Percentiles rank a stretch among this genome's conserved stretches.
Evolutionary conservation across 2,113 vertebrate species (phyloP).

Genomic region (Oryzias melastigma): DNA sequence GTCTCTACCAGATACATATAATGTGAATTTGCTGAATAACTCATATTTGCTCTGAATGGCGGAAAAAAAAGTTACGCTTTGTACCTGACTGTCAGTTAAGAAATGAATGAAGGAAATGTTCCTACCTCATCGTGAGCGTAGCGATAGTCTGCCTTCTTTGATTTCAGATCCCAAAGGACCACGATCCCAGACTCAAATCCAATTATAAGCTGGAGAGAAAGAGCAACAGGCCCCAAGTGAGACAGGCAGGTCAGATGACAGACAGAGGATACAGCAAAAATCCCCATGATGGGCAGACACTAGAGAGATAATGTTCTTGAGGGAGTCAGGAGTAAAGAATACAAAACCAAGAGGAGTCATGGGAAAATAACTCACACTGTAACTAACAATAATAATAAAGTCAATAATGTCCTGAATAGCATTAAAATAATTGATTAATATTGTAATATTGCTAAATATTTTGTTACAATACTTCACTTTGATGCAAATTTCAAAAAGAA

Average conservation of each 20-base stretch:
- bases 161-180: slow-evolving; percentile 97
- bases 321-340: slow-evolving; percentile 36
- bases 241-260: slow-evolving; percentile 45
- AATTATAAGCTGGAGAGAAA: slow-evolving; percentile 90
- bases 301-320: slow-evolving; percentile 53
- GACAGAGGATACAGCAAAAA: slow-evolving; percentile 43
- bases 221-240: slow-evolving; percentile 58
- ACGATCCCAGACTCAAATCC: slow-evolving; percentile 97
- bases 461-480: too few relatives aligned
- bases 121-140: slow-evolving; percentile 98
- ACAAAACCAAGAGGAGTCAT: background rate
- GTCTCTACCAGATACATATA: too few relatives aligned
- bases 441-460: too few relatives aligned
- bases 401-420: too few relatives aligned
- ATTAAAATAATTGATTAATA: too few relatives aligned
- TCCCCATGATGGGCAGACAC: slow-evolving; percentile 33
- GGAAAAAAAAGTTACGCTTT: background rate
- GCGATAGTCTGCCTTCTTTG: slow-evolving; percentile 98
- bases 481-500: too few relatives aligned
- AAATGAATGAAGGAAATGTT: slow-evolving; percentile 28
- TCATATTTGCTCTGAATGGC: too few relatives aligned
- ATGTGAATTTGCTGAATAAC: too few relatives aligned
- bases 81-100: slow-evolving; percentile 21
- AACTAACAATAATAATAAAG: too few relatives aligned
- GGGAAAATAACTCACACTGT: too few relatives aligned